Evolutionary conservation across 2,797 vertebrate genomes (phyloP), one percentile per base, ranked within the genome.

Genomic region (Megalops cyprinoides): DNA sequence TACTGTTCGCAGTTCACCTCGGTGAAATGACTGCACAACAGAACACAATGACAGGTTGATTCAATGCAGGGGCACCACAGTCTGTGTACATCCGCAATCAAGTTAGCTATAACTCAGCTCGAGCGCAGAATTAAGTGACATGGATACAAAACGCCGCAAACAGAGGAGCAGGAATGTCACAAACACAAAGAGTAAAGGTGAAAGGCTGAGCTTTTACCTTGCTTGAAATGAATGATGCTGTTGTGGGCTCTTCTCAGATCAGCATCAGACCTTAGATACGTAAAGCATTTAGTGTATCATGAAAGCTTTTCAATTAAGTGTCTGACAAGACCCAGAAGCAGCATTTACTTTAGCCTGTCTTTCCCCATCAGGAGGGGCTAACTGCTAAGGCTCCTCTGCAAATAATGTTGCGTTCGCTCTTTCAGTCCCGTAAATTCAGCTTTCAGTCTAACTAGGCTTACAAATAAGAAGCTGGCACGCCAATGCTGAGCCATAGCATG

Each of bases 401-500:
- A 60, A 78, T 74, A 71, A 60, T 78, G 78, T 78, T 74, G 60
- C 65, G 60, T 79, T 74, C 3, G 73, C 60, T 85, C 53, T 85
- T 84, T 87, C 74, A 91, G 85, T 89, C 87, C 84, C 80, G 82
- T 83, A 80, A 78, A 88, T 85, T 86, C 87, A 83, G 86, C 86
- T 86, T 85, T 81, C 84, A 49, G 83, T 83, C 89, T 90, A 90
- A 93, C 90, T 87, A 86, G 91, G 90, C 89, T 90, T 79, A 84
- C 84, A 88, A 91, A 94, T 89, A 91, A 92, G 91, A 89, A 85
- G 85, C 90, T 91, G 93, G 90, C 91, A 90, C 58, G 89, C 85
- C 89, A 85, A 69, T 88, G 82, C 87, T 69, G 90, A 94, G 93
- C 94, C 93, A 95, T 94, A 94, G 92, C 94, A 94, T 94, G 94